Evolutionary conservation across 2,797 vertebrate genomes (phyloP).

Genomic region (Molossus alvarezi): DNA sequence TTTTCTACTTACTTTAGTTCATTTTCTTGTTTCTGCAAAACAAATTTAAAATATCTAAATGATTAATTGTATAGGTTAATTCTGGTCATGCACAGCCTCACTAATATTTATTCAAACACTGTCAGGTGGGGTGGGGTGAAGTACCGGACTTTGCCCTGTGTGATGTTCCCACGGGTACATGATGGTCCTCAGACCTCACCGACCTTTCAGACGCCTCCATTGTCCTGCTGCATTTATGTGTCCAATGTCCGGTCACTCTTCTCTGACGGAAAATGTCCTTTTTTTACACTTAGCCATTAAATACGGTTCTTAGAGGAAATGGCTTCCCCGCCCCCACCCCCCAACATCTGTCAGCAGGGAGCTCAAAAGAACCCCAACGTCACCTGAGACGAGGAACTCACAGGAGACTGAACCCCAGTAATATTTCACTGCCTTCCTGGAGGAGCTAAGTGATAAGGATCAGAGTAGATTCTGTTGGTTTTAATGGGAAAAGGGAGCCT

Average conservation of each 20-base stretch:
- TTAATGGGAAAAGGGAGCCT: conserved; percentile 77
- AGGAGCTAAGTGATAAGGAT: conserved; percentile 78
- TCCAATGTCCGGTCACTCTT: conserved; percentile 46
- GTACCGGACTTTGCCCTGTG: not conserved
- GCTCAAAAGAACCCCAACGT: conserved; percentile 56
- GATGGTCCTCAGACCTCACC: not conserved
- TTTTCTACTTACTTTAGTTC: not conserved
- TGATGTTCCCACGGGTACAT: not conserved
- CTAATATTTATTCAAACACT: not conserved
- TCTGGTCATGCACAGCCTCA: not conserved
- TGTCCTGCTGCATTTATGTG: conserved; percentile 10
- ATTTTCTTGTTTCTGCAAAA: conserved; percentile 18
- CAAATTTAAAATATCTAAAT: conserved; percentile 24
- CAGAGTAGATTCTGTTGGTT: conserved; percentile 68
- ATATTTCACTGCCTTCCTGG: conserved; percentile 72
- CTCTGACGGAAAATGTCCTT: conserved; percentile 52
- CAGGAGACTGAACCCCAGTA: conserved; percentile 56
- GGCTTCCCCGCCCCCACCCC: conserved; percentile 31
- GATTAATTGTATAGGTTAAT: not conserved
- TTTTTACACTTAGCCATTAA: conserved; percentile 68
- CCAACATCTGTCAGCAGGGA: not conserved
- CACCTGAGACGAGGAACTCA: conserved; percentile 37
- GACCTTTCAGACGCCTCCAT: not conserved
- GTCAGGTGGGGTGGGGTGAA: accelerated
- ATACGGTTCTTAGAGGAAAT: conserved; percentile 62